Base-by-base conservation (phyloP, 2,113 vertebrate genomes). In the Trogon surrucura region DNA sequence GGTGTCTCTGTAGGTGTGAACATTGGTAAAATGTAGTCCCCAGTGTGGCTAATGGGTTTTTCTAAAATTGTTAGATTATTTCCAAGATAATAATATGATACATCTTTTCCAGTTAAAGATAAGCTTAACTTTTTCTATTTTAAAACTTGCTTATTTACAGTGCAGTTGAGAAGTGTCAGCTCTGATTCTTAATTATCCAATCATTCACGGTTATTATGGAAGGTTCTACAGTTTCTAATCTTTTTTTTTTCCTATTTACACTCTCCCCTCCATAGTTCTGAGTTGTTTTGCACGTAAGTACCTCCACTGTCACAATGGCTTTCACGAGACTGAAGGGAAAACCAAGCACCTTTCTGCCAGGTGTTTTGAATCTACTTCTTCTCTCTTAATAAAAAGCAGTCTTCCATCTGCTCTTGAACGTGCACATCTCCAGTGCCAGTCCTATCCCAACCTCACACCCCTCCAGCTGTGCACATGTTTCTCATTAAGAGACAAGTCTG, bases 351-450 rank as follows among this genome's bases (percentile, higher is more conserved):
- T 96, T 93, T 84, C 90, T 67, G 17, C 71, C 96, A 97, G 88
- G 94, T 97, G 94, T 94, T 97, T 97, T 95, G 89, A 96, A 96
- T 97, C 85, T 96, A 75, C 50, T 90, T 66, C 69, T 94, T 57
- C 92, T 72, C 54, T 90, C 70, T 91, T 96, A 97, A 97, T 91
- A 89, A 90, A 97, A 96, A 93, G 38, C 94, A 95, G 93, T 44
- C n/a, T 79, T 95, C 85, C 94, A 91, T 95, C 88, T 95, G 96
- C 88, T 92, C 62, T 93, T 82, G 89, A 95, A 95, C 5, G 14
- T 89, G 96, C 80, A 71, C 87, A 90, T 96, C 95, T 94, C 64
- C 54, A 58, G 70, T 25, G 26, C 45, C 61, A 74, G 80, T 71
- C 51, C 74, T 89, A 58, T 80, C 50, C 81, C 86, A 80, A 50